Base-by-base conservation (phyloP, 2,797 vertebrate species). In the Cryptoprocta ferox region DNA sequence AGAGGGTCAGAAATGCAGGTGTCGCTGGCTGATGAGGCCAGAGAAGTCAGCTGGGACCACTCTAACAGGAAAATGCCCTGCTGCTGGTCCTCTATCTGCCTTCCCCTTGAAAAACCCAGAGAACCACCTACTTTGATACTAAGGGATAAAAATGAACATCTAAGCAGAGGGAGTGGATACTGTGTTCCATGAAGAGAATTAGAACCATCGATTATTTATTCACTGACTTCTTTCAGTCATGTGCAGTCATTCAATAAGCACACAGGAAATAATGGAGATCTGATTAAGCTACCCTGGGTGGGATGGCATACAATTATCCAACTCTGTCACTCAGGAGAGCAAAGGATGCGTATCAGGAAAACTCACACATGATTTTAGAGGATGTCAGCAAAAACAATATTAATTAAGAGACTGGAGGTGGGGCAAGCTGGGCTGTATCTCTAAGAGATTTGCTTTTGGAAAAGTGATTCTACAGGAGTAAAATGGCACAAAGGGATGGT, bases 371-470 rank as follows among this genome's bases (percentile, higher is more conserved):
- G 11, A 66, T 78, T 88, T 79, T 92, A 79, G 94, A 95, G 56
- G 68, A 59, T 21, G 24, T 68, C 92, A 96, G 96, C 26, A 70
- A 79, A 97, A 98, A 35, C 4, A 42, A 16, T 66, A 71, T 66
- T 97, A 94, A 96, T 35, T 89, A 80, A 84, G 84, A 94, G 89
- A 75, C 28, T 10, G 16, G 63, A 35, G 21, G 37, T 15, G 6
- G 7, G 39, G n/a, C 13, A 12, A 6, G 13, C 19, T 95, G 83
- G 24, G 7, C 35, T 61, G 1, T 28, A 82, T 73, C 71, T 42
- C 76, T 53, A 39, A 82, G 76, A 91, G 95, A 91, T 35, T 5
- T 19, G 53, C 81, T 94, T 97, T 73, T 71, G 66, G 92, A 42
- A 94, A 94, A 65, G 53, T 30, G 26, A 87, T 2, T 89, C 89